Base-by-base conservation (phyloP, 2,113 vertebrate species). In the Heterotilapia buettikoferi region DNA sequence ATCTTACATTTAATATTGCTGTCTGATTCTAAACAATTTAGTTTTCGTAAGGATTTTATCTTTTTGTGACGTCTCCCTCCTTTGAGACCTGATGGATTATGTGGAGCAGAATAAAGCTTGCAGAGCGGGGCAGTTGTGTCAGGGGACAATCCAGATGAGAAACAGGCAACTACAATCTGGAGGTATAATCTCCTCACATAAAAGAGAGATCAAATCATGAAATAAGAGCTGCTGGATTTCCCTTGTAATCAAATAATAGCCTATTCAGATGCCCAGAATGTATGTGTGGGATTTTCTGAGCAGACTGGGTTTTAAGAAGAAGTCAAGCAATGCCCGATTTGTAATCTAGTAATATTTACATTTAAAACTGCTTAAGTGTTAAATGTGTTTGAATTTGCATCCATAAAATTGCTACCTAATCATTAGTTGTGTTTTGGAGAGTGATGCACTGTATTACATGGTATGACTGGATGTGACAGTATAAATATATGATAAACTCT, bases 21-120 rank as follows among this genome's bases (percentile, higher is more conserved):
- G 16, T n/a, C 26, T 78, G 26, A 78, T 21, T 80, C 31, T 36
- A 54, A 63, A 24, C 19, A 14, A 38, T 11, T 16, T 9, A 0
- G 78, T 40, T 86, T 82, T 86, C 56, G 85, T 53, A 63, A 88
- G 85, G 88, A 89, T 83, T 85, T 82, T 26, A 11, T 45, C 31
- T 54, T 83, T 52, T 81, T 33, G 88, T 73, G 47, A 87, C 9
- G 33, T 81, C 82, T 43, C 80, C 78, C 79, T 90, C 83, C 82
- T 89, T 16, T 71, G 83, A 86, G 88, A 90, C 88, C 40, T 36
- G 84, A 88, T 86, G 93, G 91, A 92, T 94, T 95, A 94, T 89
- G 82, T 93, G 88, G 86, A 94, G 88, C 89, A 94, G 89, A 93
- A 94, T 83, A 92, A 90, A 90, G 87, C 84, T 89, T 66, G 89